Evolutionary conservation across 2,888 invertebrate species (phyloP), one percentile per base, ranked within the genome.

Genomic region (Atethmia centrago): DNA sequence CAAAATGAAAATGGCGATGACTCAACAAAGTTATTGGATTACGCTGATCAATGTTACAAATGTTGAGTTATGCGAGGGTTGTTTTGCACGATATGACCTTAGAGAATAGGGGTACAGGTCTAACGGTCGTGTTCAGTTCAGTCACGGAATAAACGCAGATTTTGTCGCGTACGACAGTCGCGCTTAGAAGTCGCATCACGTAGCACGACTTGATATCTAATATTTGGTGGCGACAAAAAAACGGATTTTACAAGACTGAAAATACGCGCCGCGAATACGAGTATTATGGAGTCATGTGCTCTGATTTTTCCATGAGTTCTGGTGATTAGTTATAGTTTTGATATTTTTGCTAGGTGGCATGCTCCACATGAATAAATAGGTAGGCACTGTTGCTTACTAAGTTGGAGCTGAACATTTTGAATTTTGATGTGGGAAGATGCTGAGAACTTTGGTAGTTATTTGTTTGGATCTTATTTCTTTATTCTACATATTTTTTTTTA

Each of bases 181-280:
- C 66, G 55, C 58, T 90, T 77, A 78, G 71, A 78, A 90, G 82
- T 87, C 90, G 68, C 65, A 84, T 87, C 92, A 92, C 92, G 92
- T 92, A 85, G 80, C 77, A 77, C 76, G 89, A 89, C 90, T 91
- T 92, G 92, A 90, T 92, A 90, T 92, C 91, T 89, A 88, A 91
- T 89, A 89, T 91, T 89, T 89, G 90, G 88, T 83, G 88, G 85
- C 79, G 89, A 91, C 88, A 91, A 91, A 92, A 91, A 91, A 82
- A 88, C 82, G 84, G 80, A 86, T 87, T 88, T 87, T 88, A 91
- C 87, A 91, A 89, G 89, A 88, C 86, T 82, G 81, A 78, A 77
- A 79, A 79, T 71, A 88, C 86, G 88, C 85, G 86, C 45, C 31
- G 36, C 63, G 87, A 88, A 89, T 88, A 78, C 25, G 2, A 53